A percentile compares a stretch with the other conserved stretches of the same genome.
These are phyloP conservation scores for Emydoidea blandingii DNA, from an alignment of 2,797 vertebrate genomes.

Conservation along the genomic window DNA sequence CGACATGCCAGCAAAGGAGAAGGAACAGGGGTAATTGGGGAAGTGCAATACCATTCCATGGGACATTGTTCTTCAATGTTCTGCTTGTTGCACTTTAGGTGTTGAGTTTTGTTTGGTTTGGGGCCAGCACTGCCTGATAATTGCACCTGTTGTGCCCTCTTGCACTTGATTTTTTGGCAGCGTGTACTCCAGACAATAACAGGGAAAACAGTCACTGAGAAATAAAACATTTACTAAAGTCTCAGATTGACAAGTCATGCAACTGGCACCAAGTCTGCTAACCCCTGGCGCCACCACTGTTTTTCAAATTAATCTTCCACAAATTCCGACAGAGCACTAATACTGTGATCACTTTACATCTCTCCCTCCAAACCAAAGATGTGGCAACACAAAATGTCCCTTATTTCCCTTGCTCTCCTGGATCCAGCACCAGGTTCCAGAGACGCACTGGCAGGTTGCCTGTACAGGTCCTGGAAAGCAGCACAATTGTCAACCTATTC, in stretches of 20 bases:
- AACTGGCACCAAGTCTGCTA: background rate
- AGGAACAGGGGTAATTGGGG: background rate
- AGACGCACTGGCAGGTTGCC: background rate
- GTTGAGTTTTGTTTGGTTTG: background rate
- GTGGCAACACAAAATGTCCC: background rate
- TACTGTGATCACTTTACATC: background rate
- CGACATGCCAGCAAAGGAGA: background rate
- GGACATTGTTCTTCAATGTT: background rate
- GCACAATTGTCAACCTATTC: background rate
- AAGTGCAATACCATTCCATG: background rate
- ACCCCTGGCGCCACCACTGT: background rate
- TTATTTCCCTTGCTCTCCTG: background rate
- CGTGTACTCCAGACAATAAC: background rate
- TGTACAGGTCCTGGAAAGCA: background rate
- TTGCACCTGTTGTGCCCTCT: background rate
- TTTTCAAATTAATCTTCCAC: background rate
- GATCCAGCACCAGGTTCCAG: background rate
- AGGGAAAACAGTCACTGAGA: background rate
- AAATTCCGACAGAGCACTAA: background rate
- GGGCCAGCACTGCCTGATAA: background rate
- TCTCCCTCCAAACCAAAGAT: background rate
- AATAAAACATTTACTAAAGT: background rate
- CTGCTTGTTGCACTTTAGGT: background rate
- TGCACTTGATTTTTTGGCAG: background rate
- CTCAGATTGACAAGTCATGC: background rate